Base-by-base conservation (phyloP, 2,113 vertebrate genomes). In the Mesocricetus auratus region DNA sequence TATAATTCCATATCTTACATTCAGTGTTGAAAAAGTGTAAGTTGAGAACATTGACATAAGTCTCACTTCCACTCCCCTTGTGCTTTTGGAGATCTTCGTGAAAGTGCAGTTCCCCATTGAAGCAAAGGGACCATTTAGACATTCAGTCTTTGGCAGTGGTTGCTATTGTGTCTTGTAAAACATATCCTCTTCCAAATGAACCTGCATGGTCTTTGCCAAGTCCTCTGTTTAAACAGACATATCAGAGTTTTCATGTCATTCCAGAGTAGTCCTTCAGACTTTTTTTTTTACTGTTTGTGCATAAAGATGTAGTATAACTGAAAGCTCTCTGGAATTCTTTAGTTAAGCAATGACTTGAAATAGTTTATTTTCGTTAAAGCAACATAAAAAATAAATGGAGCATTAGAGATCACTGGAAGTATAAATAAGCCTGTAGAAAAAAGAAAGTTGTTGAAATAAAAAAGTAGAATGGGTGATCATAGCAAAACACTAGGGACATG, bases 1-100 rank as follows among this genome's bases (percentile, higher is more conserved):
- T 12, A 77, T 10, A 66, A 90, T 91, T 83, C 79, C 13, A 47
- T 58, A 1, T 71, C 36, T 91, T 96, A 39, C 42, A 89, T 62
- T 90, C 81, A 75, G 73, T 86, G 93, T 29, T 75, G 90, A 94
- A 86, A 58, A 96, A 73, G n/a, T 45, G 16, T 94, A 39, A 85
- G 68, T 89, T 93, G 29, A 95, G 56, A 88, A 92, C 24, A 89
- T 53, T 96, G 69, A 53, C 45, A 79, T 77, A 93, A 92, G 60
- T 73, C 50, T 85, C 24, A 45, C 7, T 86, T 58, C 26, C 17
- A 69, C 74, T 85, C 58, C 75, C 29, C 22, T 94, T 94, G 83
- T 45, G 21, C 50, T 10, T 36, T 50, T 36, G 11, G 22, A 87
- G 78, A 71, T 26, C 75, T 83, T 16, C 56, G 39, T 82, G 53